A percentile compares a stretch with the other conserved stretches of the same genome.
These are phyloP conservation scores for Trachemys scripta DNA, from an alignment of 2,113 vertebrate genomes.

Conservation along the genomic window DNA sequence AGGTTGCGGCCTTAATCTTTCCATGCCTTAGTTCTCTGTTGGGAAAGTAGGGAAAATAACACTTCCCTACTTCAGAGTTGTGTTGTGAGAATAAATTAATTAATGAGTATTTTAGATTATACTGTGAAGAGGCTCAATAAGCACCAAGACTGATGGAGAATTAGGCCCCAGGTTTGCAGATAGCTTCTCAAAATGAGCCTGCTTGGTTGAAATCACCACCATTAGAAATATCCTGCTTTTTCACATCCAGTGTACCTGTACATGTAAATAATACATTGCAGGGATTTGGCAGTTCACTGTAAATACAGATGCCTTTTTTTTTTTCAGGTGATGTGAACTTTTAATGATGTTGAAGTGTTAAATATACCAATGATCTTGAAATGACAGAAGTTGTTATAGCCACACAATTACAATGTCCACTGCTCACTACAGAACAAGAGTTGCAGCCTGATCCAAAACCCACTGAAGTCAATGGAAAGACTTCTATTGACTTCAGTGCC, in stretches of 20 bases:
- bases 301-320: neutral
- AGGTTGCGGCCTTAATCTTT: neutral
- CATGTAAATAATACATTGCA: neutral
- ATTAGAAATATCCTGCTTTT: neutral
- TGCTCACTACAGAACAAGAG: neutral
- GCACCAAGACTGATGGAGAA: neutral
- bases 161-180: neutral
- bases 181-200: neutral
- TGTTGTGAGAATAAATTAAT: neutral
- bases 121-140: neutral
- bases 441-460: neutral
- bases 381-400: neutral
- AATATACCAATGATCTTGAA: neutral
- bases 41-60: neutral
- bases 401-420: neutral
- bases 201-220: neutral
- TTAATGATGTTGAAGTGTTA: neutral
- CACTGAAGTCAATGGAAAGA: neutral
- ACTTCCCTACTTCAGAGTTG: neutral
- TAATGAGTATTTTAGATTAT: neutral
- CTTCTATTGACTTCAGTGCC: slow-evolving; percentile 10
- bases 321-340: neutral
- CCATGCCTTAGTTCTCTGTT: neutral
- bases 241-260: neutral
- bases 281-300: neutral